Conservation (phyloP, 2,797 vertebrate genomes). For the Phaenicophaeus curvirostris region DNA sequence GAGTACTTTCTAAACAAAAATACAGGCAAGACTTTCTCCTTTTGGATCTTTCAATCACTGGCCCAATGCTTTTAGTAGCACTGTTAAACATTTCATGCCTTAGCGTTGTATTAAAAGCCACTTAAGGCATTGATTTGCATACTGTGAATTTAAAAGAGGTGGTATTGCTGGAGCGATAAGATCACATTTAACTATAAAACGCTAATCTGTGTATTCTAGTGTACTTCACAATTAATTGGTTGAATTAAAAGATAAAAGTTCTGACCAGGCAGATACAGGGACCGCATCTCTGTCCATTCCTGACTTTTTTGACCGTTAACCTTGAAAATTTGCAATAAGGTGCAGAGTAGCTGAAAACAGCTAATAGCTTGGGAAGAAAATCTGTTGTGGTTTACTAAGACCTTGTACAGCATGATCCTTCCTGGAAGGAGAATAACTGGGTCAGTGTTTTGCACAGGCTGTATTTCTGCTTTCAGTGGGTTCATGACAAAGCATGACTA, state of each 20-base stretch:
- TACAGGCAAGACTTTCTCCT: neutral
- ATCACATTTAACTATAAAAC: slow-evolving; percentile 17
- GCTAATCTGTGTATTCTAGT: neutral
- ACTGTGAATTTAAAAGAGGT: slow-evolving; percentile 19
- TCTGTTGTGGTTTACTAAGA: neutral
- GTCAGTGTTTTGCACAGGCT: neutral
- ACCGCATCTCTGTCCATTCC: neutral
- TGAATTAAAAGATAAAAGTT: neutral
- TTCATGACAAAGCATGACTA: neutral
- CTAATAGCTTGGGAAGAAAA: neutral
- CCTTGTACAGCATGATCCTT: neutral
- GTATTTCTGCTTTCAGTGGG: neutral
- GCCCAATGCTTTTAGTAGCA: neutral
- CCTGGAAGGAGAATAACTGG: neutral
- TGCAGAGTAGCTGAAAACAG: neutral
- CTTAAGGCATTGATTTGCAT: slow-evolving; percentile 32
- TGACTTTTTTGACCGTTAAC: neutral
- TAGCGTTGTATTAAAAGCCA: slow-evolving; percentile 25
- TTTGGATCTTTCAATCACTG: neutral
- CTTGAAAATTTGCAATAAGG: neutral
- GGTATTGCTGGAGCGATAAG: neutral
- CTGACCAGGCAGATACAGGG: neutral
- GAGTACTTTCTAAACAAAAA: neutral
- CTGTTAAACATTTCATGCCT: neutral
- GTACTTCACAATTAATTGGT: neutral